Base-by-base conservation (phyloP, 1,140 invertebrate genomes). In the Eufriesea mexicana region DNA sequence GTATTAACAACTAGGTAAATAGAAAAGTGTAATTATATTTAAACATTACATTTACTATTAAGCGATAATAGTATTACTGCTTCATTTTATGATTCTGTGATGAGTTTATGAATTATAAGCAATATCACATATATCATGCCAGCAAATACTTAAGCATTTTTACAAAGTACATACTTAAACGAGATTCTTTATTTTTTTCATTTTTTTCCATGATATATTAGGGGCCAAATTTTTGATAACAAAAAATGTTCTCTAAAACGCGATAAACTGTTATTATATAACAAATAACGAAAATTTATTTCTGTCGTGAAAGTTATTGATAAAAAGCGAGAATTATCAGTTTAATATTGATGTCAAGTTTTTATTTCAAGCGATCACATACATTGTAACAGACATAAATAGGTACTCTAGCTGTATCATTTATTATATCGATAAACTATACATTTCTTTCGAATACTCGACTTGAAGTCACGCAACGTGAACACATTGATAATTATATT, bases 331-430 rank as follows among this genome's bases (percentile, higher is more conserved):
- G 23, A 20, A 68, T 12, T 7, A 2, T 45, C 5, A n/a, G 12
- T 62, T 70, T 74, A 79, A 81, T 87, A 78, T 84, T 85, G 75
- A 83, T 71, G 87, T 89, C 85, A 86, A 62, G 62, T 88, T 90
- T 92, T 92, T 92, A 92, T 92, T 92, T 89, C 86, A 92, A 92
- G 90, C 90, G 88, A 92, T 89, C 86, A 90, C 89, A 92, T 91
- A 91, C 87, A 90, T 88, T 86, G 68, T 90, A 91, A 91, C 90
- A 91, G 90, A 91, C 85, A 91, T 90, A 90, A 88, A 91, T 86
- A 82, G 84, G 70, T 90, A 89, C 84, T 87, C 86, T 90, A 88
- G 80, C 74, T 85, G 86, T 86, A 86, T 89, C 77, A 86, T 78
- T 85, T 72, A 72, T 84, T 87, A 88, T 86, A 62, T 80, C 62